Evolutionary conservation across 2,888 invertebrate genomes (phyloP), one percentile per base, ranked within the genome.

Genomic region (Leptopterna dolabrata): DNA sequence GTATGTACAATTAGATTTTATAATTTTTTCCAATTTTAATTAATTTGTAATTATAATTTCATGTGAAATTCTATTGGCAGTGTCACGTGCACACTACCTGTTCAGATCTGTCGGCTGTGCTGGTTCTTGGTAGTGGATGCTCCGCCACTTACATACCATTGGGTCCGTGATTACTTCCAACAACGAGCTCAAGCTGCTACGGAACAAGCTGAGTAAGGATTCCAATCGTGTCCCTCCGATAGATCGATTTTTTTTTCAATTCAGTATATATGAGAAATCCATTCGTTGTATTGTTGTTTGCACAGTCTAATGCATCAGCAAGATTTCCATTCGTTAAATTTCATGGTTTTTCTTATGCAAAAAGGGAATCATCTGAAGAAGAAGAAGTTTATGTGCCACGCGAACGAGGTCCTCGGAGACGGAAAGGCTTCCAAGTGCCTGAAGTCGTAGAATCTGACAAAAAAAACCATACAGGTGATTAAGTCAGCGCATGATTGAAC

Each of bases 61-160:
- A n/a, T n/a, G n/a, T n/a, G n/a, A n/a, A n/a, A n/a, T n/a, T n/a
- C n/a, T n/a, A 30, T 73, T 76, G 43, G 24, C 89, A 92, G 92
- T 89, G 89, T 92, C 43, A 90, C 93, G 91, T 95, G 97, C 91
- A 97, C 97, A 0, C 92, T 97, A 90, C 97, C 97, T 0, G 95
- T 96, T 91, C 97, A 97, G 93, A 94, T 97, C 91, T 96, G 96
- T 0, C 92, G 94, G 89, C 93, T 94, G 89, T 92, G 95, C 43
- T 95, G 95, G 94, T 90, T 90, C 36, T 86, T 90, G 24, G 51
- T 90, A 13, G 87, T 89, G 9, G 86, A 87, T 93, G 94, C 91
- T 91, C 93, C 16, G 92, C 95, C 16, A 92, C 93, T 0, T 93
- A 93, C 24, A 91, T 95, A 87, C 96, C 96, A 0, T 91, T 92